These are phyloP conservation scores for Cheirogaleus major DNA, from an alignment of 2,797 vertebrate genomes.

Conservation along the genomic window DNA sequence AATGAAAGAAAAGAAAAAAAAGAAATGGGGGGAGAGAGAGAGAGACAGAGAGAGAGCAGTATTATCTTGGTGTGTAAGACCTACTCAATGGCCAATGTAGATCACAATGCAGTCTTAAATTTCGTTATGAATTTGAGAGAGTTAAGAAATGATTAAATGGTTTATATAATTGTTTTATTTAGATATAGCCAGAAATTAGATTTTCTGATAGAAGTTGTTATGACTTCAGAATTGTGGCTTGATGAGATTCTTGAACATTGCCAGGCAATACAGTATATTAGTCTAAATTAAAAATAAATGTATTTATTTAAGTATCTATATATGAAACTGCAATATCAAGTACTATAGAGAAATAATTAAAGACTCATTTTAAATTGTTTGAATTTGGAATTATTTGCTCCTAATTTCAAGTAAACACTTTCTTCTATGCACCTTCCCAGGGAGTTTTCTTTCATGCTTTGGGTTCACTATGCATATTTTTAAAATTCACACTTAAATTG, in stretches of 20 bases:
- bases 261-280: background rate
- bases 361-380: background rate
- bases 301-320: background rate
- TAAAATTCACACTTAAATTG: background rate
- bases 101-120: background rate
- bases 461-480: constrained; percentile 7
- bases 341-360: background rate
- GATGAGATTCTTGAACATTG: background rate
- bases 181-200: background rate
- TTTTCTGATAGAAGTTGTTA: background rate
- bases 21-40: background rate
- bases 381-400: background rate
- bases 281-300: background rate
- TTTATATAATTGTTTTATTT: background rate
- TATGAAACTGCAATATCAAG: background rate
- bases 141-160: background rate
- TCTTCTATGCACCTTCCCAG: background rate
- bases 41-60: background rate
- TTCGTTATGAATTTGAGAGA: background rate
- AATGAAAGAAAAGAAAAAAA: background rate
- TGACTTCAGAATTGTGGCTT: background rate
- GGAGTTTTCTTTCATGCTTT: background rate
- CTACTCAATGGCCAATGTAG: background rate
- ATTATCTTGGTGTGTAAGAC: background rate
- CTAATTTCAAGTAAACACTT: constrained; percentile 17